phyloP scores from a whole-genome alignment of 2,113 vertebrate species.

The Aphelocoma coerulescens region DNA sequence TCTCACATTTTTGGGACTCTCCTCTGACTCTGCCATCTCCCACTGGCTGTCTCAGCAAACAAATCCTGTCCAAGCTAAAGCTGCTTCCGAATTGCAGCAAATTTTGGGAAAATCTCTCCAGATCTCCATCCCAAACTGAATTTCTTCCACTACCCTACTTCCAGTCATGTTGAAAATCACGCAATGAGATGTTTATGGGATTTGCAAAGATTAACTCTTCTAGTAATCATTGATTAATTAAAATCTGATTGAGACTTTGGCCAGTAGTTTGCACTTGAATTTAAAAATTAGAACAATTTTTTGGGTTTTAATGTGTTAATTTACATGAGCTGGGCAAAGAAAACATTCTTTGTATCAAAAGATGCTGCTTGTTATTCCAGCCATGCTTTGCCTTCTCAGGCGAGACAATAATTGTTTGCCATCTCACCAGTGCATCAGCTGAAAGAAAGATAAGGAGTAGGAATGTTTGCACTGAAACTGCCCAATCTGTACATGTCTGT shows the following conservation, averaged over 20 bases:
- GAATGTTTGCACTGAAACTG: neutral
- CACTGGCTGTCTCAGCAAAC: neutral
- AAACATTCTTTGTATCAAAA: neutral
- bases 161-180: neutral
- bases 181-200: neutral
- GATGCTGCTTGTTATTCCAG: conserved; percentile 13
- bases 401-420: neutral
- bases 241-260: neutral
- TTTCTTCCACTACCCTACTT: neutral
- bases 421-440: neutral
- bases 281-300: neutral
- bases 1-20: neutral
- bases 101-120: neutral
- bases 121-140: neutral
- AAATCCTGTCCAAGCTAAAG: neutral
- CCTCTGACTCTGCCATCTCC: neutral
- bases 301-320: neutral
- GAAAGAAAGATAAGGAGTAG: neutral
- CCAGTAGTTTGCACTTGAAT: neutral
- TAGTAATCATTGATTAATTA: neutral
- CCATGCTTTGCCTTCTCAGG: neutral
- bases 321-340: neutral
- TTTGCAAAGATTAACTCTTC: neutral
- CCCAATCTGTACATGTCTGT: neutral
- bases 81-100: neutral